These are phyloP conservation scores for Temnothorax rugatulus DNA, from an alignment of 2,888 invertebrate genomes.

Conservation along the genomic window DNA sequence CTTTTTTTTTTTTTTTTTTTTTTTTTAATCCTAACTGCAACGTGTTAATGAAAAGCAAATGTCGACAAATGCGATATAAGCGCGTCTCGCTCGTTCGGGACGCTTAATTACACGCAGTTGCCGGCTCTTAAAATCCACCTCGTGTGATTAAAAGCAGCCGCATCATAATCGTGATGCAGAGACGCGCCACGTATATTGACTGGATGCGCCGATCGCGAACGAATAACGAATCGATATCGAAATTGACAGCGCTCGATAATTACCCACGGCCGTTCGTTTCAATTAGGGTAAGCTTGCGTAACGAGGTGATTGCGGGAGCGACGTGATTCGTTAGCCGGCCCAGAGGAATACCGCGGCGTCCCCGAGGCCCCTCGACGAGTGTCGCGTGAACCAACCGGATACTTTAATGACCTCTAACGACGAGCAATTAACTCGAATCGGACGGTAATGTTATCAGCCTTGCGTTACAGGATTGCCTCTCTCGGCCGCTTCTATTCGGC, in stretches of 20 bases:
- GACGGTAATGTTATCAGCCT: constrained; percentile 79
- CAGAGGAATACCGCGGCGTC: constrained; percentile 61
- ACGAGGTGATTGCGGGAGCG: constrained; percentile 71
- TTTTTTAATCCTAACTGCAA: neutral
- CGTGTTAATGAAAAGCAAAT: constrained; percentile 30
- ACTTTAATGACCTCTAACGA: constrained; percentile 85
- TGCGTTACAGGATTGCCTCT: constrained; percentile 72
- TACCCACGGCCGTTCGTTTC: constrained; percentile 60
- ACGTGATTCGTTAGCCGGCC: constrained; percentile 67
- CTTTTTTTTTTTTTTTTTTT: neutral
- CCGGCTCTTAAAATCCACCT: constrained; percentile 16
- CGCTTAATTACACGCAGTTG: constrained; percentile 29
- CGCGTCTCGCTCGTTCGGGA: neutral
- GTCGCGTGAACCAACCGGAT: constrained; percentile 81
- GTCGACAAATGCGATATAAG: constrained; percentile 16
- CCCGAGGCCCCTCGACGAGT: constrained; percentile 66
- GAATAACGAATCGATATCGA: constrained; percentile 40
- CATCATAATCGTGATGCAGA: constrained; percentile 5
- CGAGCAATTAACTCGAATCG: constrained; percentile 83
- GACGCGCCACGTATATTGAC: neutral
- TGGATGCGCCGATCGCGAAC: constrained; percentile 40
- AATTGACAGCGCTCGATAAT: constrained; percentile 63
- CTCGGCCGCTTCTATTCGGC: constrained; percentile 21
- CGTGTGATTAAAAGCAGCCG: constrained; percentile 30
- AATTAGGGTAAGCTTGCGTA: constrained; percentile 70